phyloP scores from a whole-genome alignment of 2,797 vertebrate species.

The Myripristis jacobus region DNA sequence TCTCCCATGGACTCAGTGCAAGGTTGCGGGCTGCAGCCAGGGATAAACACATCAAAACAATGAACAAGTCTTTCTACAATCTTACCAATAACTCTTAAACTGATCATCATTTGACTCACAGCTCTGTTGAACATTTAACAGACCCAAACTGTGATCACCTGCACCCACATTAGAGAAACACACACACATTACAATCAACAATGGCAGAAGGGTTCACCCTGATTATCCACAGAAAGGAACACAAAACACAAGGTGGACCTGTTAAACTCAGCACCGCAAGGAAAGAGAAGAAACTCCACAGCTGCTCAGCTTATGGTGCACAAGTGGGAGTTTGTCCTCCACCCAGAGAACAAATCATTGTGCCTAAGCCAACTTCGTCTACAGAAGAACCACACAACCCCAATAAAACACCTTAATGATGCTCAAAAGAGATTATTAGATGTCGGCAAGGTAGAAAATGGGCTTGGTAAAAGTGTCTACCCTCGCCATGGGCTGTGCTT shows the following conservation, averaged over 20 bases:
- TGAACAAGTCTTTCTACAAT: not conserved
- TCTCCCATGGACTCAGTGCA: slow-evolving; percentile 95
- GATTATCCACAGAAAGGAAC: not conserved
- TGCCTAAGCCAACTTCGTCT: not conserved
- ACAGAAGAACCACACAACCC: slow-evolving; percentile 1
- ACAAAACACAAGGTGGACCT: not conserved
- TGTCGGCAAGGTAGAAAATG: slow-evolving; percentile 8
- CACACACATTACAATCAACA: not conserved
- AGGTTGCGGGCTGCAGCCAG: slow-evolving; percentile 86
- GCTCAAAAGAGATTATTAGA: slow-evolving; percentile 32
- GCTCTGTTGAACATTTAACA: not conserved
- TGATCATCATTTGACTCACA: slow-evolving; percentile 12
- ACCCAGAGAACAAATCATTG: slow-evolving; percentile 2
- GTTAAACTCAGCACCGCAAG: slow-evolving; percentile 3
- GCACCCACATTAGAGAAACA: not conserved
- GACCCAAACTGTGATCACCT: not conserved
- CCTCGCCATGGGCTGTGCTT: slow-evolving; percentile 24
- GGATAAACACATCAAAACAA: not conserved
- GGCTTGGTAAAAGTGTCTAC: slow-evolving; percentile 21
- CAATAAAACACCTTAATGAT: slow-evolving; percentile 24
- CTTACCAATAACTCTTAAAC: not conserved
- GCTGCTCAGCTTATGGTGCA: slow-evolving; percentile 1
- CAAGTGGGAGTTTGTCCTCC: not conserved
- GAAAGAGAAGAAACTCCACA: slow-evolving; percentile 14
- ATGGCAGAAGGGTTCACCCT: not conserved